Conservation (phyloP, 2,888 invertebrate genomes). For the Pinctada fucata region DNA sequence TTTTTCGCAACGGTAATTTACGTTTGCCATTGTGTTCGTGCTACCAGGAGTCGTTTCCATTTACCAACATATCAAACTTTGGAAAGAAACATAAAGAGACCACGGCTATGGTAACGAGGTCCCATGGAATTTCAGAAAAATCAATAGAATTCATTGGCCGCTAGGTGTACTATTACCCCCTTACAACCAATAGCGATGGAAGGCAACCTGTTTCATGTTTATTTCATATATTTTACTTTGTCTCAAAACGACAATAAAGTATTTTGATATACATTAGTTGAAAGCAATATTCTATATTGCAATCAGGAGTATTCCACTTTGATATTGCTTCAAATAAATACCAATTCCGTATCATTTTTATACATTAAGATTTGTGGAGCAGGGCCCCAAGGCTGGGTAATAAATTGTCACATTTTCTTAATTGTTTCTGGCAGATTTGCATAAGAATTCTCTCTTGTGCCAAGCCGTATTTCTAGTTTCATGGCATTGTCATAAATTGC, state of each 20-base stretch:
- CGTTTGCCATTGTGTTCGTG: neutral
- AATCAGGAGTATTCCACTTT: neutral
- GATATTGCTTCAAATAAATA: neutral
- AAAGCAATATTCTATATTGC: neutral
- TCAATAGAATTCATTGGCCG: neutral
- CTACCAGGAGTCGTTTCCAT: neutral
- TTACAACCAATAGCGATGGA: neutral
- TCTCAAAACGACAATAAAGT: neutral
- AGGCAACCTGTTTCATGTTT: no score
- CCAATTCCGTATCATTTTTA: neutral
- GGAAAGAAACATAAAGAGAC: slow-evolving; percentile 3
- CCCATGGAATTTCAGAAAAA: neutral
- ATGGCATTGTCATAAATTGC: slow-evolving; percentile 43
- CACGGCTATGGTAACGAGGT: neutral
- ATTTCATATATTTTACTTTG: neutral
- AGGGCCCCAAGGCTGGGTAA: slow-evolving; percentile 38
- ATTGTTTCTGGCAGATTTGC: slow-evolving; percentile 47
- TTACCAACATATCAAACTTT: slow-evolving; percentile 7
- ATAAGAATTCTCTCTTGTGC: slow-evolving; percentile 46
- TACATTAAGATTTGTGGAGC: slow-evolving; percentile 5
- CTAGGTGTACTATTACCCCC: neutral
- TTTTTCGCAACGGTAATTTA: slow-evolving; percentile 13
- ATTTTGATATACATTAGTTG: slow-evolving; percentile 2
- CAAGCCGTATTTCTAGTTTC: slow-evolving; percentile 34
- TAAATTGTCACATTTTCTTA: slow-evolving; percentile 46